Conservation (phyloP, 2,888 invertebrate species). For the Cantharis lateralis region DNA sequence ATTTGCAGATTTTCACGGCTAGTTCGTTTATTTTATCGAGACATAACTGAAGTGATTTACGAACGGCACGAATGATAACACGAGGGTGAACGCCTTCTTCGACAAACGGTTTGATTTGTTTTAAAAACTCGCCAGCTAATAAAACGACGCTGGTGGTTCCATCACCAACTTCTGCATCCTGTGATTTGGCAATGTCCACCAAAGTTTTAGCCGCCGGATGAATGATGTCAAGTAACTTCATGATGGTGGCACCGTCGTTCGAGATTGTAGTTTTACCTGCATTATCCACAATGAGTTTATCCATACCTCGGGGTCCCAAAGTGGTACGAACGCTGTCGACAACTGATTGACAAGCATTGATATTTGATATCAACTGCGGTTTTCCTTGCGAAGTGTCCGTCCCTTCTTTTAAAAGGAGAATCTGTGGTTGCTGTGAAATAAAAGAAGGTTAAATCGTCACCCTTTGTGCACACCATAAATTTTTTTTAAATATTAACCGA, state of each 20-base stretch:
- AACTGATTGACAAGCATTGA: conserved; percentile 94
- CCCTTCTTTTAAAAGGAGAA: conserved; percentile 95
- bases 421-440: conserved; percentile 87
- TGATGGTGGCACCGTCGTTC: conserved; percentile 98
- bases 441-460: conserved; percentile 30
- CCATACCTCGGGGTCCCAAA: conserved; percentile 98
- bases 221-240: conserved; percentile 96
- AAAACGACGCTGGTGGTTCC: conserved; percentile 98
- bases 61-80: conserved; percentile 86
- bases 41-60: conserved; percentile 81
- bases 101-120: conserved; percentile 91
- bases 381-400: conserved; percentile 96
- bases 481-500: not conserved
- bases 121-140: conserved; percentile 92
- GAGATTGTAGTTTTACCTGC: conserved; percentile 94
- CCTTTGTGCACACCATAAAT: not conserved
- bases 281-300: conserved; percentile 93
- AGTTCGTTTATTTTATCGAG: conserved; percentile 82
- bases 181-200: conserved; percentile 98
- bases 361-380: conserved; percentile 94
- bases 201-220: conserved; percentile 98
- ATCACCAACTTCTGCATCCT: conserved; percentile 99
- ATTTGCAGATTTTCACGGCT: conserved; percentile 77
- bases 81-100: conserved; percentile 98
- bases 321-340: conserved; percentile 98